Percentiles rank a stretch among this genome's conserved stretches.
These are phyloP conservation scores for Theretra japonica DNA, from an alignment of 2,888 invertebrate genomes.

Conservation along the genomic window DNA sequence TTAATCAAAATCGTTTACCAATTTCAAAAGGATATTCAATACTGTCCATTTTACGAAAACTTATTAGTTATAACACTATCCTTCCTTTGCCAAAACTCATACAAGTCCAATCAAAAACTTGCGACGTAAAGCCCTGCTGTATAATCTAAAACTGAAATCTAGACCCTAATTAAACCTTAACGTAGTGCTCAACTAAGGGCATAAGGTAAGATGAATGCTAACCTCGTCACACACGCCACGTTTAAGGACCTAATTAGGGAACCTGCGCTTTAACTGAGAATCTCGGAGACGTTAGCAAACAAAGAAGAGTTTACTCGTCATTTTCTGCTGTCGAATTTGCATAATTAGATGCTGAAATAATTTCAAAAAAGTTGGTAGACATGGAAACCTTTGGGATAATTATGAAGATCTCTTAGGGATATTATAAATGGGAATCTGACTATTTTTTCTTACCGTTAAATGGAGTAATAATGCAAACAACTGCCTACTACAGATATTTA, in stretches of 20 bases:
- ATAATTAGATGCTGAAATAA: no score
- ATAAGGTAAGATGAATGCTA: background rate
- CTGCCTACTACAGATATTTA: no score
- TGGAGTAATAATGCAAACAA: no score
- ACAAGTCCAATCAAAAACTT: constrained; percentile 11
- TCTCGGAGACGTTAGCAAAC: background rate
- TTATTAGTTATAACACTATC: no score
- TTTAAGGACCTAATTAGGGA: constrained; percentile 2
- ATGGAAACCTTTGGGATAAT: no score
- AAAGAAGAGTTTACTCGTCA: background rate
- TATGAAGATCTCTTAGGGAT: no score
- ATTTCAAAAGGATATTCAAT: background rate
- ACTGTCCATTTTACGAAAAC: background rate
- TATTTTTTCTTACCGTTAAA: no score
- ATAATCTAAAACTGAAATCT: constrained; percentile 6
- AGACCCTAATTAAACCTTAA: constrained; percentile 12
- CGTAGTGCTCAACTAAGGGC: background rate
- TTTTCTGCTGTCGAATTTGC: background rate
- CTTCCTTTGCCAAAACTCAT: no score
- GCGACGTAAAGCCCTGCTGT: background rate
- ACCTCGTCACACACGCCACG: background rate
- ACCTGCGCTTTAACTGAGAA: background rate
- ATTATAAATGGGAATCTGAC: no score
- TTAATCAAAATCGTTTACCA: background rate
- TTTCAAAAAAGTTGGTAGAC: no score